Evolutionary conservation across 2,888 invertebrate species (phyloP).

Genomic region (Melolontha melolontha): DNA sequence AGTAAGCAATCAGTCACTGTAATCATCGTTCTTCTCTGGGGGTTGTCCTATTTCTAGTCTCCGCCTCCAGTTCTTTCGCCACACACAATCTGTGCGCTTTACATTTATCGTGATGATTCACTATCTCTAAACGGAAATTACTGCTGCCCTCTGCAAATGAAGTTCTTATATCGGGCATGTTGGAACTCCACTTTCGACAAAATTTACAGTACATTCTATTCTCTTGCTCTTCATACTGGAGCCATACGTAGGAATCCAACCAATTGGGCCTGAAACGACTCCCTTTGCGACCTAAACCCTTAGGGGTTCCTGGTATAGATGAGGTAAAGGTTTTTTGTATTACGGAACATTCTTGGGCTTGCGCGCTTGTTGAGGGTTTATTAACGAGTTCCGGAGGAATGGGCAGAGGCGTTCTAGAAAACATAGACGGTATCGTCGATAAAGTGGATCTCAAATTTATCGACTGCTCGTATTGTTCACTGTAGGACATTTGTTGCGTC

Average conservation of each 20-base stretch:
- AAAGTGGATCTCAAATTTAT: constrained; percentile 19
- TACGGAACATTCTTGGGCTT: constrained; percentile 63
- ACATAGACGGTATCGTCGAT: constrained; percentile 36
- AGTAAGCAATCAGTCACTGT: constrained; percentile 1
- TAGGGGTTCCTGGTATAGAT: constrained; percentile 22
- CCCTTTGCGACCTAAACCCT: constrained; percentile 65
- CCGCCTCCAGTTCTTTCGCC: constrained; percentile 65
- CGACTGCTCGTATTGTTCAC: constrained; percentile 24
- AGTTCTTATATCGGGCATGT: constrained; percentile 78
- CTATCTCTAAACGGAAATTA: constrained; percentile 81
- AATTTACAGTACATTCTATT: constrained; percentile 81
- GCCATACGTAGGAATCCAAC: constrained; percentile 79
- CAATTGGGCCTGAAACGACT: constrained; percentile 77
- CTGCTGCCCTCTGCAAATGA: constrained; percentile 83
- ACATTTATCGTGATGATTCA: constrained; percentile 83
- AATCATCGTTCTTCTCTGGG: constrained; percentile 4
- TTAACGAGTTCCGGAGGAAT: constrained; percentile 55
- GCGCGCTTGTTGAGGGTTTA: constrained; percentile 54
- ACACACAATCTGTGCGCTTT: constrained; percentile 80
- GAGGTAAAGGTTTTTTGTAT: constrained; percentile 56
- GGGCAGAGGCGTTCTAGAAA: constrained; percentile 52
- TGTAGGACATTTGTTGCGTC: constrained; percentile 12
- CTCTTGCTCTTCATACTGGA: constrained; percentile 75
- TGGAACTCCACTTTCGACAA: constrained; percentile 79
- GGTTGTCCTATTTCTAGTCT: constrained; percentile 44